Evolutionary conservation across 2,113 vertebrate species (phyloP), one percentile per base, ranked within the genome.

Genomic region (Calypte anna): DNA sequence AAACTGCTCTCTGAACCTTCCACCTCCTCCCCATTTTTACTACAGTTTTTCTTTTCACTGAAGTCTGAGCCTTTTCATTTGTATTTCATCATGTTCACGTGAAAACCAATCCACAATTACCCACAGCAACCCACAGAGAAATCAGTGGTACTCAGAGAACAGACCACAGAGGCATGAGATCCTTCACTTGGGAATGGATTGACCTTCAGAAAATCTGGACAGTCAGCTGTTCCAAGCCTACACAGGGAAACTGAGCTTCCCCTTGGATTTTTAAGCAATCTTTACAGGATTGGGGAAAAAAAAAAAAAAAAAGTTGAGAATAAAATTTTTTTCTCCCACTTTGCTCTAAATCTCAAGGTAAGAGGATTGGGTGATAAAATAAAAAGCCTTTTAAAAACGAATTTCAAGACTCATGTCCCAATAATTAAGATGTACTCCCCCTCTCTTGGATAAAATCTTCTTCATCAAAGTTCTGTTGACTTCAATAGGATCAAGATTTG

Each of bases 131-230:
- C 48, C 46, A 4, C 55, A 16, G 21, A 70, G 72, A 85, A 94
- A 72, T 61, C 44, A 24, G 9, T 9, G 5, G 64, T 38, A 44
- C 44, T 90, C 90, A 82, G 61, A 75, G 8, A 59, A 74, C 14
- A 63, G 55, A 38, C 48, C 79, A 30, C 58, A 66, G 55, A 82
- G 64, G 57, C 86, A 77, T 10, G 19, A 90, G 66, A 90, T 63
- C 90, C n/a, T 53, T 70, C 94, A 53, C 59, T 79, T 44, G 79
- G 82, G 82, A 93, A 83, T 2, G 4, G 57, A 57, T 9, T 78
- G 90, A 91, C 91, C 90, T 81, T 90, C 85, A 57, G 72, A 78
- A 90, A 90, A 81, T 43, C 40, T 13, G 53, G 53, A 23, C 38
- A 83, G 53, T 74, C 76, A 68, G 21, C 86, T 33, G 40, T 73